phyloP scores from a whole-genome alignment of 2,888 invertebrate species.

The Rhagium mordax region DNA sequence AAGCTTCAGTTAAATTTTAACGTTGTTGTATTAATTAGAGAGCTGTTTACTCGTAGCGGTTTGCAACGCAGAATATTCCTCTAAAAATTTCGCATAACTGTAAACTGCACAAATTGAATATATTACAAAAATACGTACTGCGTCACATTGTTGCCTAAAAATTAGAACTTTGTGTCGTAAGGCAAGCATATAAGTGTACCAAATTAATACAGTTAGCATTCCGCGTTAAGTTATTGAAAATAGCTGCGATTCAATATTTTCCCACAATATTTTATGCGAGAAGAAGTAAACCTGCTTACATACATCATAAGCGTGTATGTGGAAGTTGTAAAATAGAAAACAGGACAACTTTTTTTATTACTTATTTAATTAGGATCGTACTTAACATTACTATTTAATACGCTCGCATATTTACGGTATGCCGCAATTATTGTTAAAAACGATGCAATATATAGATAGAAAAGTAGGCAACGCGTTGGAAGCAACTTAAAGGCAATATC shows the following conservation, averaged over 20 bases:
- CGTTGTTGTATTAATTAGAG: constrained; percentile 7
- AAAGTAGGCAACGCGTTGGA: not conserved
- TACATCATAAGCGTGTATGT: constrained; percentile 37
- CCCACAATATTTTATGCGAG: constrained; percentile 37
- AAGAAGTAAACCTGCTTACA: constrained; percentile 42
- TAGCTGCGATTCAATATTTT: constrained; percentile 37
- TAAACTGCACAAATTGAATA: not conserved
- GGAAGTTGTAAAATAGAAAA: constrained; percentile 39
- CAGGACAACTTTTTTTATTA: constrained; percentile 44
- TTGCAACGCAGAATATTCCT: constrained; percentile 21
- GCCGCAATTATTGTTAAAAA: not conserved
- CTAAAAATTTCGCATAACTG: not conserved
- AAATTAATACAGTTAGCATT: constrained; percentile 9
- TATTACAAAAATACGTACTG: not conserved
- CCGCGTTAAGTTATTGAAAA: constrained; percentile 16
- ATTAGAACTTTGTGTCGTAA: too few species aligned
- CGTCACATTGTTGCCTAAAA: too few species aligned
- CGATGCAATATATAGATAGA: not conserved
- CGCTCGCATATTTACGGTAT: not conserved
- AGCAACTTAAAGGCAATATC: too few species aligned
- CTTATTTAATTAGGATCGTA: constrained; percentile 39
- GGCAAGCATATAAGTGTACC: too few species aligned
- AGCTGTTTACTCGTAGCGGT: constrained; percentile 19
- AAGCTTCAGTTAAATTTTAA: not conserved
- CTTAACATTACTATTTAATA: not conserved